These are phyloP conservation scores for Reticulitermes speratus DNA, from an alignment of 1,140 invertebrate species.

Conservation along the genomic window DNA sequence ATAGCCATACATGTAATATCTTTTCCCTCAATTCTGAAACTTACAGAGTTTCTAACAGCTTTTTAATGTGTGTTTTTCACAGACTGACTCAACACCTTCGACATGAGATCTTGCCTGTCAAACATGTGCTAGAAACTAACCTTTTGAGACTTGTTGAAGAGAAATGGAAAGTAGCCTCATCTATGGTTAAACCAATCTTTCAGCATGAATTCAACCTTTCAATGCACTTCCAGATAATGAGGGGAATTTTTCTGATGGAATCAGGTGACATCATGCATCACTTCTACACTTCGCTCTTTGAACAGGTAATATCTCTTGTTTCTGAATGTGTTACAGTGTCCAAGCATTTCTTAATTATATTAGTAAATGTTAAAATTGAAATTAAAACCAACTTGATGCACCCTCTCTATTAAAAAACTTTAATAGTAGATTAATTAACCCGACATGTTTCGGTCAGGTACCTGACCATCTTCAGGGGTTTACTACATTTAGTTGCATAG, in stretches of 20 bases:
- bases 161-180: background rate
- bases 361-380: background rate
- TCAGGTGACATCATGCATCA: conserved; percentile 27
- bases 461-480: too few species aligned
- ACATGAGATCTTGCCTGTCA: background rate
- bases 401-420: too few species aligned
- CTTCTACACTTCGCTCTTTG: conserved; percentile 23
- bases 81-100: background rate
- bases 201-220: conserved; percentile 17
- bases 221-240: background rate
- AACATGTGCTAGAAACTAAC: conserved; percentile 19
- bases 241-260: conserved; percentile 24
- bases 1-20: too few species aligned
- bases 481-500: too few species aligned
- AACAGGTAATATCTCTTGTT: conserved; percentile 17
- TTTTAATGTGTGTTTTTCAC: background rate
- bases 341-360: background rate
- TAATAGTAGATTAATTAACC: too few species aligned
- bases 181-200: conserved; percentile 24
- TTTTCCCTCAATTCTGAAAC: too few species aligned
- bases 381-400: too few species aligned
- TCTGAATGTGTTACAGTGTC: background rate
- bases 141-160: conserved; percentile 2
- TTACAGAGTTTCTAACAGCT: too few species aligned
- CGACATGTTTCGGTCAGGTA: too few species aligned